These are phyloP conservation scores for Heterodera schachtii DNA, from an alignment of 1,140 invertebrate genomes.

Conservation along the genomic window DNA sequence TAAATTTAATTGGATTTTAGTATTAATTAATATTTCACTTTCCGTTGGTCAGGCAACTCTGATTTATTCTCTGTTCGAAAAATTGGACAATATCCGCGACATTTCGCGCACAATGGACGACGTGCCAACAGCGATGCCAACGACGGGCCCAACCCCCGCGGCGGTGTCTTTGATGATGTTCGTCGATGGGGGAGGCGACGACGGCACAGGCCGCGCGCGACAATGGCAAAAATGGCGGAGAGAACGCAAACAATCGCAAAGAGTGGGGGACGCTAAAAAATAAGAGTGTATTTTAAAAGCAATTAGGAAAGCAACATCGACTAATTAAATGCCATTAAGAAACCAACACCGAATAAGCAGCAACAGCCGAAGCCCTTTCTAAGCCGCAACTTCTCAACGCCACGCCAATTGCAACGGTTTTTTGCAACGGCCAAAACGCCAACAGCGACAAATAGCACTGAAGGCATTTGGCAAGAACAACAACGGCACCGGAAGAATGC, in stretches of 20 bases:
- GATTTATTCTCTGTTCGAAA: constrained; percentile 88
- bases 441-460: not conserved
- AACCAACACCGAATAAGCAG: too few species aligned
- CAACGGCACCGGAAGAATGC: not conserved
- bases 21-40: too few species aligned
- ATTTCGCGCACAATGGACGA: constrained; percentile 41
- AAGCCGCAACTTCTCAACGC: constrained; percentile 36
- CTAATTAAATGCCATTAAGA: not conserved
- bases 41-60: constrained; percentile 73
- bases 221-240: not conserved
- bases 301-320: too few species aligned
- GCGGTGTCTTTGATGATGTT: constrained; percentile 14
- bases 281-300: too few species aligned
- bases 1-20: too few species aligned
- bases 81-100: constrained; percentile 64
- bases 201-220: not conserved
- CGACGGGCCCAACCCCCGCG: constrained; percentile 2
- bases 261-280: too few species aligned
- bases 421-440: constrained; percentile 10
- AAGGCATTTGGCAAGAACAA: not conserved
- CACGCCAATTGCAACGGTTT: constrained; percentile 22
- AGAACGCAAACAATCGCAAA: not conserved
- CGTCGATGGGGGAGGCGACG: not conserved
- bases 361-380: not conserved
- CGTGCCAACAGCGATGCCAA: not conserved